Evolutionary conservation across 2,888 invertebrate species (phyloP), one percentile per base, ranked within the genome.

Genomic region (Tethea ocularis): DNA sequence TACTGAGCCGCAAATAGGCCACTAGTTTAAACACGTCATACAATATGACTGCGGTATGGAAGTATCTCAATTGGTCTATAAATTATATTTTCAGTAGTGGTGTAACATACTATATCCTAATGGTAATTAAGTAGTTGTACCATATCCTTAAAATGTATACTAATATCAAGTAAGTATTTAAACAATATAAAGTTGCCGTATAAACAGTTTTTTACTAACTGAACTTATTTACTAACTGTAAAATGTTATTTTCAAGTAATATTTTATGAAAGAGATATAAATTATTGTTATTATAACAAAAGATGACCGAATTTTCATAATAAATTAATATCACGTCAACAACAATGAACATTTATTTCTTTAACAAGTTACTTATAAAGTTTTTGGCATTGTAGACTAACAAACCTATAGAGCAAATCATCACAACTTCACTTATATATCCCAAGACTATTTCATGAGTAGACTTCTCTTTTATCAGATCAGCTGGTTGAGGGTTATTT

Each of bases 381-480:
- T 63, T 72, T 77, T 78, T 87, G 52, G 74, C 72, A 20, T 83
- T 75, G 66, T 87, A 90, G 0, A 76, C 75, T 24, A 88, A 33
- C 13, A 86, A 65, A 10, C 85, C 87, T 51, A 90, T 63, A 20
- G 87, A 82, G 62, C 83, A 80, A 10, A 87, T 72, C 10, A 87
- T 57, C 1, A 83, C 63, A 2, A 80, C 78, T 64, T 90, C 84
- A 0, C 82, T 82, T 22, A 84, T 52, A 60, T 88, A 85, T 23
- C 75, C 80, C 51, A 78, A 26, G 1, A 75, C 75, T 41, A 83
- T 67, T 53, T 89, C 85, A 36, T 75, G 78, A 24, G 74, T 53
- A 1, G 88, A 69, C 64, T 78, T 86, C 57, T 87, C 87, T 60
- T 77, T 88, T 51, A 95, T 93, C 51, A 93, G 76, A 80, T 94